phyloP scores from a whole-genome alignment of 2,113 vertebrate genomes.

The Ceyx melanurus region DNA sequence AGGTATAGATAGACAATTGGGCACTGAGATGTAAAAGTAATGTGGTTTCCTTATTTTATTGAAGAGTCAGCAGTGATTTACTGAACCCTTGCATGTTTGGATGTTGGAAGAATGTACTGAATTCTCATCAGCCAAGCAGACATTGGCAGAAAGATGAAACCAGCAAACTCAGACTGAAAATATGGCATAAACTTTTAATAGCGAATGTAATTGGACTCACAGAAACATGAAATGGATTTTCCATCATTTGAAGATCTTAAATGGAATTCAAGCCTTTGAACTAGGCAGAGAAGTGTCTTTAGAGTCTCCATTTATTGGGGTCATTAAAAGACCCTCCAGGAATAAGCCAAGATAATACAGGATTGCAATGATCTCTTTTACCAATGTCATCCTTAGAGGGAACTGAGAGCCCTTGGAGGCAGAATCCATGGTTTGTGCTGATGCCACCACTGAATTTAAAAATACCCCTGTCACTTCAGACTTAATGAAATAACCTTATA shows the following conservation, averaged over 20 bases:
- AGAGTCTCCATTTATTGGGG: fast-evolving
- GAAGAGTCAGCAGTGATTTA: not conserved
- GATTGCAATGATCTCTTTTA: not conserved
- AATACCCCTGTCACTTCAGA: not conserved
- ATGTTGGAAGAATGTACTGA: not conserved
- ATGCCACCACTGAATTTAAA: not conserved
- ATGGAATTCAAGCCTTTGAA: not conserved
- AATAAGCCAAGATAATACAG: not conserved
- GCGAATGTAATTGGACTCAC: not conserved
- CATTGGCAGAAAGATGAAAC: constrained; percentile 38
- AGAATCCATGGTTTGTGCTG: not conserved
- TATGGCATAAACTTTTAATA: not conserved
- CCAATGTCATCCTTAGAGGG: not conserved
- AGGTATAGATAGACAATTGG: not conserved
- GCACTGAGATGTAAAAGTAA: not conserved
- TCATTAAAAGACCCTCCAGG: not conserved
- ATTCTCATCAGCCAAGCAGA: constrained; percentile 27
- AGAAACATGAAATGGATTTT: constrained; percentile 29
- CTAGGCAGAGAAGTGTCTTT: not conserved
- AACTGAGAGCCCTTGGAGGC: not conserved
- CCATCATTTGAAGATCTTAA: not conserved
- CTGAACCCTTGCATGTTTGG: not conserved
- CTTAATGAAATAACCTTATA: not conserved
- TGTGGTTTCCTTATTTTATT: not conserved
- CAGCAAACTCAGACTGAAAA: constrained; percentile 29